Evolutionary conservation across 2,888 invertebrate genomes (phyloP).

Genomic region (Temnothorax unifasciatus): DNA sequence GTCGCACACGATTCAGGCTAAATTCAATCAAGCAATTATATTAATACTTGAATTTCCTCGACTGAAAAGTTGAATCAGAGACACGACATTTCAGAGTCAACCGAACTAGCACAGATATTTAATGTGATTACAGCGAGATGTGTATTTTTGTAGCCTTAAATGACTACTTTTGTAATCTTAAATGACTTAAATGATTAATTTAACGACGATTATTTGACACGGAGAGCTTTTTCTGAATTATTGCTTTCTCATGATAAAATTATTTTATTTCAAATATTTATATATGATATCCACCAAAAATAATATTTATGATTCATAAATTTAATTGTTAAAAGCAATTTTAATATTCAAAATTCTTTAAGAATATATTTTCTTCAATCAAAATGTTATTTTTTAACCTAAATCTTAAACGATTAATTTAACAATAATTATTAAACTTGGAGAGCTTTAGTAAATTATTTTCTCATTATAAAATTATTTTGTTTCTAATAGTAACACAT

Average conservation of each 20-base stretch:
- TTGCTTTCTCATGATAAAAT: not conserved
- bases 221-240: not conserved
- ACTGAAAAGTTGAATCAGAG: conserved; percentile 52
- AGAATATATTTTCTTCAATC: not conserved
- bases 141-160: conserved; percentile 13
- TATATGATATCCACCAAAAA: not conserved
- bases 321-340: not conserved
- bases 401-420: not conserved
- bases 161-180: no score
- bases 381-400: conserved; percentile 8
- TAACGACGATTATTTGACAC: not conserved
- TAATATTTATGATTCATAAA: not conserved
- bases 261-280: not conserved
- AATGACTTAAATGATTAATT: conserved; percentile 15
- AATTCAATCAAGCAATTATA: conserved; percentile 61
- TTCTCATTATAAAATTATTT: not conserved
- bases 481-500: not conserved
- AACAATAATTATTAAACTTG: not conserved
- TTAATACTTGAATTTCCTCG: conserved; percentile 54
- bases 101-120: conserved; percentile 13
- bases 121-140: not conserved
- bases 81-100: conserved; percentile 42
- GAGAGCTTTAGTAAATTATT: not conserved
- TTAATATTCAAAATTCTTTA: not conserved
- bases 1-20: conserved; percentile 13